Evolutionary conservation across 2,113 vertebrate genomes (phyloP).

Genomic region (Tringa solitaria): DNA sequence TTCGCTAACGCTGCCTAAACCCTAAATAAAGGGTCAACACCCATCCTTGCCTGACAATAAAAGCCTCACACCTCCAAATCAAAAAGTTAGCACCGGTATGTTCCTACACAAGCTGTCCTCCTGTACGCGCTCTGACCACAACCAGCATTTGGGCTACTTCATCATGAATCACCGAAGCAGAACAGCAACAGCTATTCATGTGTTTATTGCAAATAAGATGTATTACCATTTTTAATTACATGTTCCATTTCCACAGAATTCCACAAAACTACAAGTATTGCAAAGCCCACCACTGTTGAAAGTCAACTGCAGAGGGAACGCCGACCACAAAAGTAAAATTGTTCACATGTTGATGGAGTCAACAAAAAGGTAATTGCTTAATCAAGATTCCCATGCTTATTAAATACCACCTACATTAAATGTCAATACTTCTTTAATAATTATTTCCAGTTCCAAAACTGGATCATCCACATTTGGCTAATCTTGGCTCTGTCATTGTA

Average conservation of each 20-base stretch:
- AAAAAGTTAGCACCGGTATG: neutral
- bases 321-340: neutral
- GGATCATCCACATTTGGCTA: neutral
- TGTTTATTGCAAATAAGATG: neutral
- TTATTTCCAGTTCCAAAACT: neutral
- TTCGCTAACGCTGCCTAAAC: neutral
- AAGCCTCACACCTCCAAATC: neutral
- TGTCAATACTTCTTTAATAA: neutral
- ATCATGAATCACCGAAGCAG: neutral
- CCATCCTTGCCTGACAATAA: neutral
- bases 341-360: neutral
- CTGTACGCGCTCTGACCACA: neutral
- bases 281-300: neutral
- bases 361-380: neutral
- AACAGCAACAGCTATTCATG: neutral
- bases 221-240: neutral
- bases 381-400: neutral
- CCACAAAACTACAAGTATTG: neutral
- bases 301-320: neutral
- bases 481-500: neutral
- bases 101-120: neutral
- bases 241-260: neutral
- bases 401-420: conserved; percentile 11
- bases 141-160: neutral
- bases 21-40: neutral